phyloP scores from a whole-genome alignment of 2,113 vertebrate species.

The Anoura caudifer region DNA sequence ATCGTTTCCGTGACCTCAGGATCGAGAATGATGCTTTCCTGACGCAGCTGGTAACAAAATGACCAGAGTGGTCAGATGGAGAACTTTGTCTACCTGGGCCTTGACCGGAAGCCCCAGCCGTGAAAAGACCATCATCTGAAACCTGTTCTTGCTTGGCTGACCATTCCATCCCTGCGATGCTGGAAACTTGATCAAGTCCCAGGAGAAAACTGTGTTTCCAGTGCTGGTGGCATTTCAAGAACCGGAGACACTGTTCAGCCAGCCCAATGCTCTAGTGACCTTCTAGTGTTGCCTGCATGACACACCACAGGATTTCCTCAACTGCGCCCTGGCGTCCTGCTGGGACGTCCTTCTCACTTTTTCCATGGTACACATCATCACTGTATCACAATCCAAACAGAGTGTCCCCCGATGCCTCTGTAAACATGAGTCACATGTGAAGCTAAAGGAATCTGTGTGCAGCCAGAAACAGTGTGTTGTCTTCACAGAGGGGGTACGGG shows the following conservation, averaged over 20 bases:
- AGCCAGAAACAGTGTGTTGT: background rate
- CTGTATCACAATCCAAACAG: conserved; percentile 23
- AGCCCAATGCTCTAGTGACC: conserved; percentile 56
- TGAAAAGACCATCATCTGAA: background rate
- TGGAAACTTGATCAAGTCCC: conserved; percentile 44
- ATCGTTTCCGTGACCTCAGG: background rate
- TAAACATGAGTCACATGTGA: conserved; percentile 62
- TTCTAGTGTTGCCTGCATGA: conserved; percentile 54
- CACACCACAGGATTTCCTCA: conserved; percentile 76
- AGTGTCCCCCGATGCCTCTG: background rate
- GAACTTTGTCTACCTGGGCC: background rate
- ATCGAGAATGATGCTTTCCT: conserved; percentile 18
- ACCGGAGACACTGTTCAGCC: background rate
- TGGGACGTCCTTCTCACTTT: conserved; percentile 63
- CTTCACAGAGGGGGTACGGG: background rate
- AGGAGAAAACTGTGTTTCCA: background rate
- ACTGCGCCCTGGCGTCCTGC: conserved; percentile 62
- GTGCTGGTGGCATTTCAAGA: conserved; percentile 56
- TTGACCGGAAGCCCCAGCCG: background rate
- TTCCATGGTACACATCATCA: conserved; percentile 56
- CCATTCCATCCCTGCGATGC: background rate
- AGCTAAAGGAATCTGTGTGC: background rate
- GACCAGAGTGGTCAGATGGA: background rate
- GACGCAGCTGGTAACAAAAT: background rate
- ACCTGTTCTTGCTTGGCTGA: background rate